phyloP scores from a whole-genome alignment of 2,797 vertebrate species.

The Sphenodon punctatus region DNA sequence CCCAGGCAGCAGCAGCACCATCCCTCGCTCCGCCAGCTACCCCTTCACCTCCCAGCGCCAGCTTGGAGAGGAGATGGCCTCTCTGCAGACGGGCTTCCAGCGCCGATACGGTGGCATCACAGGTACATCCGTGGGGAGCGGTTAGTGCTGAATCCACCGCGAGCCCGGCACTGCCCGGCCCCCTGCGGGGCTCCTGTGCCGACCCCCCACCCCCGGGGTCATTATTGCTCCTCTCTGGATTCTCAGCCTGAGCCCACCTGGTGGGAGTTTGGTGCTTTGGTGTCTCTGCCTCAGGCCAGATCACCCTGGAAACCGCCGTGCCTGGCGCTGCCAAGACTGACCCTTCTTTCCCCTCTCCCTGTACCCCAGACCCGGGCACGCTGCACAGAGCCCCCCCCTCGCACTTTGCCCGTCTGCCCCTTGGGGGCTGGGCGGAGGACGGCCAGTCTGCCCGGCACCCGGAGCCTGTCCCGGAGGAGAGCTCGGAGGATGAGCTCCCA shows the following conservation, averaged over 20 bases:
- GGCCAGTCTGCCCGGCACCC: conserved; percentile 83
- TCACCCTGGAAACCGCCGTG: background rate
- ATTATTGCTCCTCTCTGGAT: too few relatives aligned
- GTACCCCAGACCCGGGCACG: conserved; percentile 74
- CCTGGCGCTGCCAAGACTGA: background rate
- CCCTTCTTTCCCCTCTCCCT: background rate
- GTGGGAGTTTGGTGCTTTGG: too few relatives aligned
- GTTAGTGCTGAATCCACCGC: too few relatives aligned
- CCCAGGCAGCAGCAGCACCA: conserved; percentile 52
- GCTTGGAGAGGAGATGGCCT: conserved; percentile 77
- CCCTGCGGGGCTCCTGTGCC: fast-evolving
- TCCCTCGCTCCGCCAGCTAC: conserved; percentile 85
- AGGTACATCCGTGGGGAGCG: too few relatives aligned
- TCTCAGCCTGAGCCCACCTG: too few relatives aligned
- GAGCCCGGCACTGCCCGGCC: too few relatives aligned
- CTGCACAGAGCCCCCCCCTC: conserved; percentile 77
- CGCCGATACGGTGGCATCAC: conserved; percentile 80
- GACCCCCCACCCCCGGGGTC: fast-evolving
- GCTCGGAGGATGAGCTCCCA: conserved; percentile 92
- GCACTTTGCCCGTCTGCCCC: conserved; percentile 87
- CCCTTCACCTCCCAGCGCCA: conserved; percentile 75
- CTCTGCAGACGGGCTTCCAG: conserved; percentile 80
- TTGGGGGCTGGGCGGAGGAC: conserved; percentile 96
- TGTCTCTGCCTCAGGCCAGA: too few relatives aligned
- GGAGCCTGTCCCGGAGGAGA: conserved; percentile 91